Base-by-base conservation (phyloP, 2,888 invertebrate genomes). In the Amiota mariae region DNA sequence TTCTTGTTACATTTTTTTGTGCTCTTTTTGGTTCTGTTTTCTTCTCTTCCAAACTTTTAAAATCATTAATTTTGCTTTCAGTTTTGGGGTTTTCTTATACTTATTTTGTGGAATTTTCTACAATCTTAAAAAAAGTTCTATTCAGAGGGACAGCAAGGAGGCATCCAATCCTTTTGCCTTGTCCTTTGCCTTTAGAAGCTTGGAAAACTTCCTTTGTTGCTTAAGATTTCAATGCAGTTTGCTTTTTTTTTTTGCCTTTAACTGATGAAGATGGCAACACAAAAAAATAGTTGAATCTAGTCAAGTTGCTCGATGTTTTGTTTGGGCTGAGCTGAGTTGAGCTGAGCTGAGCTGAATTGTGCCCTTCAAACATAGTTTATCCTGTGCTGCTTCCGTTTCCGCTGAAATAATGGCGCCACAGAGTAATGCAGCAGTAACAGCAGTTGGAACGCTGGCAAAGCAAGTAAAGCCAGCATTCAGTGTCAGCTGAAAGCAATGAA, bases 401-500 rank as follows among this genome's bases (percentile, higher is more conserved):
- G 68, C 51, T 20, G 61, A 59, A 61, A 72, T 68, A 68, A 72
- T 68, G 72, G 51, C 61, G 72, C 61, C 72, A 56, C 36, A 24
- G 13, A 24, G 24, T 24, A 24, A 24, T 36, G 36, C 36, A 36
- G 3, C 36, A 6, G 36, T 6, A 36, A 6, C 36, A 36, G 36
- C 6, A 36, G 36, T 6, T 4, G 36, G 2, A 36, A 36, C 24
- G 24, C 24, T 24, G 24, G 24, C 36, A 36, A 36, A 36, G 36
- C 36, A 6, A 36, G 3, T 6, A 36, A 36, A 36, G 36, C 51
- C 56, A 48, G 59, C 64, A 64, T 57, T 57, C 61, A 74, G 71
- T 76, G 72, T 74, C 76, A 76, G 74, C 72, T 67, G 68, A 68
- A 72, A 72, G 71, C 49, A 76, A 70, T 68, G 49, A 24, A 63